Evolutionary conservation across 2,797 vertebrate species (phyloP).

Genomic region (Peromyscus melanophrys): DNA sequence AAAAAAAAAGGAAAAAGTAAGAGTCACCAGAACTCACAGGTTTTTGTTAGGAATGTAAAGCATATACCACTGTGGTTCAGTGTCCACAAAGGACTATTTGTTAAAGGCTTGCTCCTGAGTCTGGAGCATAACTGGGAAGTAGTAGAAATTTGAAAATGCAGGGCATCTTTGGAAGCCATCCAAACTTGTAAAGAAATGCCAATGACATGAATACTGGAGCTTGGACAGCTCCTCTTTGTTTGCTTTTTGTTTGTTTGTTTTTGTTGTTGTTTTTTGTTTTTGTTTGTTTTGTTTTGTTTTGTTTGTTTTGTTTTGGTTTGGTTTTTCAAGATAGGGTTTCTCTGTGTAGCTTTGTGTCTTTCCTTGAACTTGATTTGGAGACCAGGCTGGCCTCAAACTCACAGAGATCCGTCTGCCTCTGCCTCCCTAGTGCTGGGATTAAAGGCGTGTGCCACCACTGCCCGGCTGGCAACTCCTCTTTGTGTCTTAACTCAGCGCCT

Average conservation of each 20-base stretch:
- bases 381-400: too few species aligned
- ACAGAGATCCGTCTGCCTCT: too few species aligned
- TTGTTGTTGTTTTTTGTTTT: too few species aligned
- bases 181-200: background rate
- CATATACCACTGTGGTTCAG: fast-evolving
- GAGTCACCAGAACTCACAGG: background rate
- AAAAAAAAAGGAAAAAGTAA: background rate
- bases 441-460: too few species aligned
- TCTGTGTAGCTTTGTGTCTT: too few species aligned
- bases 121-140: too few species aligned
- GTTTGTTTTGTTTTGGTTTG: too few species aligned
- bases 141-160: background rate
- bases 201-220: background rate
- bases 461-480: background rate
- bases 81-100: fast-evolving
- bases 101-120: background rate
- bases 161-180: background rate
- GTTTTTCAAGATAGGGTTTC: too few species aligned
- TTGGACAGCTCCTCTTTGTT: background rate
- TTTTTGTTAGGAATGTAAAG: background rate
- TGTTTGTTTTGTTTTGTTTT: too few species aligned
- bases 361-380: too few species aligned
- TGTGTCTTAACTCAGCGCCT: background rate
- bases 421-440: too few species aligned
- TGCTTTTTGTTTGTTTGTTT: too few species aligned